A percentile compares a stretch with the other conserved stretches of the same genome.
These are phyloP conservation scores for Malacoraja senta DNA, from an alignment of 2,797 vertebrate species.

Conservation along the genomic window DNA sequence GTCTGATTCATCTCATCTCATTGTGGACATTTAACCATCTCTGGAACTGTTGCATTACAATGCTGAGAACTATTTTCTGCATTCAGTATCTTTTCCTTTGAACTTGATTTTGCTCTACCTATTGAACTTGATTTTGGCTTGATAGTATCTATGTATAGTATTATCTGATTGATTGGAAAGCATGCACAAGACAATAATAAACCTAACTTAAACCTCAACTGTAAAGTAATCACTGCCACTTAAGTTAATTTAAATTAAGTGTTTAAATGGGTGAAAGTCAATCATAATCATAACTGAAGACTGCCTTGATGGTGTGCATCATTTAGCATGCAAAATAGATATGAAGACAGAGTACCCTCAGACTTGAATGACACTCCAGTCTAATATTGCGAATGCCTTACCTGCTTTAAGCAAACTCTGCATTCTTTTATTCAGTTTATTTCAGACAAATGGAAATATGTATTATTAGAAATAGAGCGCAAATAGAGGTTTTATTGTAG, in stretches of 20 bases:
- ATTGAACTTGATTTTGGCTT: no score
- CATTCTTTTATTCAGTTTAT: neutral
- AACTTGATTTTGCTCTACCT: no score
- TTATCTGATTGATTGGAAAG: no score
- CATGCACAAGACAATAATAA: no score
- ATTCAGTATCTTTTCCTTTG: no score
- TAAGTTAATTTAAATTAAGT: neutral
- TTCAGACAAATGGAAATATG: neutral
- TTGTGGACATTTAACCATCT: no score
- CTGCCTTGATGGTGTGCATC: neutral
- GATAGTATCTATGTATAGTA: no score
- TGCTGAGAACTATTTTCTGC: no score
- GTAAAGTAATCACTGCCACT: neutral
- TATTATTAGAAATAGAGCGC: neutral
- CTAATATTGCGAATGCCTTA: neutral
- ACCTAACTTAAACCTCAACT: no score
- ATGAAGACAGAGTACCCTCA: neutral
- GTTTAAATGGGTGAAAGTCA: neutral
- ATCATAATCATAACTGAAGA: neutral
- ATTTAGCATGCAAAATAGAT: neutral
- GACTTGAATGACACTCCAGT: neutral
- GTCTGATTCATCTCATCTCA: no score
- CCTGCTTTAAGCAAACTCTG: neutral
- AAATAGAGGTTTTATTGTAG: neutral
- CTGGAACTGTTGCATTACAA: no score